Evolutionary conservation across 1,140 invertebrate species (phyloP), one percentile per base, ranked within the genome.

Genomic region (Eurosta solidaginis): DNA sequence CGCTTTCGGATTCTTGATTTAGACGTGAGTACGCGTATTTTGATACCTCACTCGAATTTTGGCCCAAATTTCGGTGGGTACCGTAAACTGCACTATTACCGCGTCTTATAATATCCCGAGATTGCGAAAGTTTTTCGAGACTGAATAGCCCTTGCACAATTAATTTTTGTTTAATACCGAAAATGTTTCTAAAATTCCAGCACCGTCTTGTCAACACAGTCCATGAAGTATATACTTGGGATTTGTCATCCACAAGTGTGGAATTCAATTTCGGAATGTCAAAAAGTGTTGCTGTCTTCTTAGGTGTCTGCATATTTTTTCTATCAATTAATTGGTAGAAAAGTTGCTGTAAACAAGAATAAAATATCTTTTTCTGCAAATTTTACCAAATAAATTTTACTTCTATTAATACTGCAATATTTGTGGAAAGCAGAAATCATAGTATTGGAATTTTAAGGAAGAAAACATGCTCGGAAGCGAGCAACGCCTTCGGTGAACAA

Each of bases 251-350:
- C 17, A 77, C 42, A 49, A 12, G n/a, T 36, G 77, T 77, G 77
- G 77, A 77, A 27, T 45, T 44, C 44, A 77, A 47, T n/a, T 77
- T 77, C 77, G 77, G 77, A 77, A 77, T 77, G 77, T 77, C 77
- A 77, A 77, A 77, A 73, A 77, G 77, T 73, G 4, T 77, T 77
- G 59, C 77, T 77, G 52, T 42, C 47, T 77, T 76, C 59, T 78
- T 59, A 73, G 74, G 54, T 78, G 78, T 78, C 77, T 78, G 77
- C 78, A 50, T 52, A 78, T 75, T 76, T 78, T 63, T 78, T 78
- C 68, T 73, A 78, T 47, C 49, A 33, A 78, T 78, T 76, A 78
- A 78, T 78, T 78, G 47, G 78, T 78, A 50, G 63, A 78, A 78
- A 78, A 75, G 50, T 63, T 27, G 20, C 74, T 78, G 78, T 78